Evolutionary conservation across 2,797 vertebrate genomes (phyloP).

Genomic region (Takifugu rubripes): DNA sequence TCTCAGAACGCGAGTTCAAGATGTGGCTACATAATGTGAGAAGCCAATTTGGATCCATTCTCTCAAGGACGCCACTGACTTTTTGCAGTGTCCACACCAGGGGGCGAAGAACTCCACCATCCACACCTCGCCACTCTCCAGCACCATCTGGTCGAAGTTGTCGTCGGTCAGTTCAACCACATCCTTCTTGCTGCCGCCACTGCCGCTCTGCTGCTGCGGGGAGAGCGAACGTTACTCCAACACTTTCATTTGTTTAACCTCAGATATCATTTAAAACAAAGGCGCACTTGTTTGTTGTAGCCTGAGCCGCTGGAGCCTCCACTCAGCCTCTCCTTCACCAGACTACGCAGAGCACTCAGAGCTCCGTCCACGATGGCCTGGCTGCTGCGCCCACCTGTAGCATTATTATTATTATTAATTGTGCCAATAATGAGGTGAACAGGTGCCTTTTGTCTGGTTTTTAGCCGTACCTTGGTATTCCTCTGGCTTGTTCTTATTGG

Average conservation of each 20-base stretch:
- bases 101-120: conserved; percentile 98
- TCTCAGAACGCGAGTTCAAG: neutral
- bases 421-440: neutral
- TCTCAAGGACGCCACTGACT: conserved; percentile 71
- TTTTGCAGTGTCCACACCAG: conserved; percentile 99
- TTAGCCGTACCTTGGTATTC: conserved; percentile 87
- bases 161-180: conserved; percentile 92
- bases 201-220: conserved; percentile 51
- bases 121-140: conserved; percentile 85
- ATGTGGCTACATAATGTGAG: no score
- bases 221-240: neutral
- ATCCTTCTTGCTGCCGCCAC: conserved; percentile 78
- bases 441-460: neutral
- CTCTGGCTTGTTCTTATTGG: conserved; percentile 92
- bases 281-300: conserved; percentile 72
- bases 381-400: conserved; percentile 84
- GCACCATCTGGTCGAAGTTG: conserved; percentile 86
- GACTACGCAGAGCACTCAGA: conserved; percentile 76
- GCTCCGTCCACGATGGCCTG: conserved; percentile 90
- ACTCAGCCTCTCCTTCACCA: conserved; percentile 87
- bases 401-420: neutral
- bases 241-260: neutral
- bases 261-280: neutral
- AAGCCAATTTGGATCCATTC: no score
- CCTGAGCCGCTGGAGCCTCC: conserved; percentile 82